These are phyloP conservation scores for Gobius niger DNA, from an alignment of 2,113 vertebrate genomes.

Conservation along the genomic window DNA sequence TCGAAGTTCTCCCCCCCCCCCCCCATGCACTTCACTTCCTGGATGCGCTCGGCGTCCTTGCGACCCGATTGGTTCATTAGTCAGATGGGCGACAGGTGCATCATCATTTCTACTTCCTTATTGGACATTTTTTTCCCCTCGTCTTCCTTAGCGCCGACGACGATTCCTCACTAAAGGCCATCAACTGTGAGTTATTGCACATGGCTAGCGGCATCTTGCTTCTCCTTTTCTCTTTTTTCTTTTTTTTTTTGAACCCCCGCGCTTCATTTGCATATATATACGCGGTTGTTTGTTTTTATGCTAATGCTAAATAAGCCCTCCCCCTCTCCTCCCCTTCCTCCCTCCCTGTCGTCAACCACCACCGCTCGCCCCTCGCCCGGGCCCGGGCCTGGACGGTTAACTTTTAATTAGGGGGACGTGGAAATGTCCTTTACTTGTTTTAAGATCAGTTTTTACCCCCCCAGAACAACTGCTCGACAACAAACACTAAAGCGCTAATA, in stretches of 20 bases:
- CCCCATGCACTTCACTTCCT: too few relatives aligned
- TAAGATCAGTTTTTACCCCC: constrained; percentile 55
- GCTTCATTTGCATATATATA: constrained; percentile 68
- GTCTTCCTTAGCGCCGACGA: constrained; percentile 18
- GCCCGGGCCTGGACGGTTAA: constrained; percentile 42
- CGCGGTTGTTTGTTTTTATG: constrained; percentile 66
- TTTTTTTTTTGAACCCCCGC: constrained; percentile 30
- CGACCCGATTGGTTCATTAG: constrained; percentile 67
- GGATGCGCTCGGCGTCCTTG: constrained; percentile 61
- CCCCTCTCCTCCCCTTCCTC: neutral
- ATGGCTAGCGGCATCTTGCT: constrained; percentile 47
- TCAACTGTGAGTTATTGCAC: constrained; percentile 62
- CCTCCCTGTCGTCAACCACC: neutral
- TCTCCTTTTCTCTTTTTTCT: neutral
- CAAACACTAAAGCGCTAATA: constrained; percentile 48
- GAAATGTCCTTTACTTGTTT: constrained; percentile 62
- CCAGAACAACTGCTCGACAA: constrained; percentile 48
- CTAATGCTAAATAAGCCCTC: constrained; percentile 60
- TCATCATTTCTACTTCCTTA: constrained; percentile 61
- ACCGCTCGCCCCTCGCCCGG: constrained; percentile 14
- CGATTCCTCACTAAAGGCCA: constrained; percentile 57
- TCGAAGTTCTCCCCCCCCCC: constrained; percentile 21
- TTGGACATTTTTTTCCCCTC: constrained; percentile 42
- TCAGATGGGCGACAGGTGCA: constrained; percentile 67
- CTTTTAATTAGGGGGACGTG: constrained; percentile 60